Evolutionary conservation across 2,888 invertebrate species (phyloP).

Genomic region (Lasioglossum zephyrum): DNA sequence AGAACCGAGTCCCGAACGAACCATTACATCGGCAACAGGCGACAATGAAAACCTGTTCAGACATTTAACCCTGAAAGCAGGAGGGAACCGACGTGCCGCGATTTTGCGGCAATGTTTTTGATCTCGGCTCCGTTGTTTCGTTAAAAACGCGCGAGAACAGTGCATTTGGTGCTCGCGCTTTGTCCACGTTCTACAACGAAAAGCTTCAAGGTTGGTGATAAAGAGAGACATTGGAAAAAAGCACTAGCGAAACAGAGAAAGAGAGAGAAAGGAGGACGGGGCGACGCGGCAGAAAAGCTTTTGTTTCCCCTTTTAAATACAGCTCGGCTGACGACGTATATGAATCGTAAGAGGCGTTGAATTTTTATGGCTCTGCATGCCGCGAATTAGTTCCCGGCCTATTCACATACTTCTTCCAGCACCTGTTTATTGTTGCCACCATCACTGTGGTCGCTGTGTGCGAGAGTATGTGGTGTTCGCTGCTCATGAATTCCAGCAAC

Average conservation of each 20-base stretch:
- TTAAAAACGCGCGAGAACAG: constrained; percentile 49
- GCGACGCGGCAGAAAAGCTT: constrained; percentile 56
- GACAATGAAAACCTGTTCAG: constrained; percentile 47
- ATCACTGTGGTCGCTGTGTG: too few relatives aligned
- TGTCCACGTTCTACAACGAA: constrained; percentile 24
- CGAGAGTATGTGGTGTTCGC: not conserved
- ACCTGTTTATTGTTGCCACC: constrained; percentile 11
- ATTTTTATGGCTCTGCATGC: constrained; percentile 77
- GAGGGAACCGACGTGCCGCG: constrained; percentile 30
- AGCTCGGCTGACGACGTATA: constrained; percentile 72
- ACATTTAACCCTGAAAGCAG: constrained; percentile 56
- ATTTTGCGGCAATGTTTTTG: constrained; percentile 53
- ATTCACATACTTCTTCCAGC: constrained; percentile 19
- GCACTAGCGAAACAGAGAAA: constrained; percentile 14
- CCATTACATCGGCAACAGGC: constrained; percentile 56
- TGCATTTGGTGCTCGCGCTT: constrained; percentile 43
- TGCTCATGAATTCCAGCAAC: not conserved
- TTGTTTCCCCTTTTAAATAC: constrained; percentile 76
- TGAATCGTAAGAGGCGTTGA: constrained; percentile 77
- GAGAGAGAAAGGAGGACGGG: constrained; percentile 34
- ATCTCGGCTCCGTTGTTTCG: constrained; percentile 53
- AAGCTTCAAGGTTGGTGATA: constrained; percentile 23
- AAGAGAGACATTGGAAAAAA: not conserved
- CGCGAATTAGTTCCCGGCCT: constrained; percentile 70
- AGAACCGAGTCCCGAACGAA: constrained; percentile 34